Base-by-base conservation (phyloP, 1,140 invertebrate species). In the Lethrus apterus region DNA sequence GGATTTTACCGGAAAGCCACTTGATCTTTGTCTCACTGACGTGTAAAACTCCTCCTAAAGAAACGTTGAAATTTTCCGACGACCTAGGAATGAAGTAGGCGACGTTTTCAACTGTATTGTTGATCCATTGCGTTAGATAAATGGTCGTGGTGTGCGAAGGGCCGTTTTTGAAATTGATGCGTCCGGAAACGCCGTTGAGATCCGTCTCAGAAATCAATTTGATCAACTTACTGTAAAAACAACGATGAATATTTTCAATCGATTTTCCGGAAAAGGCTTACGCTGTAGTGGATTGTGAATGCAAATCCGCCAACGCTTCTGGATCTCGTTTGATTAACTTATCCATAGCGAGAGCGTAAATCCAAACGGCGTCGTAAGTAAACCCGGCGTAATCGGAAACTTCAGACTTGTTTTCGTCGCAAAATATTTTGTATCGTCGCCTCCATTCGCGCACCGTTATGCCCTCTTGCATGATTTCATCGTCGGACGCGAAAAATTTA, bases 331-430 rank as follows among this genome's bases (percentile, higher is more conserved):
- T 75, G 0, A 83, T 58, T 0, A 89, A 64, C 50, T 74, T 70
- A 54, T 86, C 76, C 13, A 86, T 63, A 1, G 84, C 86, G 11
- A 78, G 68, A 4, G 84, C 88, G 62, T 86, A 90, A 1, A 79
- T 79, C 88, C 88, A 91, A 31, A 89, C 81, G 0, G 86, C 87
- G 68, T 92, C 88, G 62, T 91, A 91, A 0, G 78, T 76, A 56
- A 82, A 90, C 1, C 84, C 83, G 5, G 80, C 84, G 65, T 86
- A 90, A 35, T 76, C 68, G 19, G 73, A 76, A 14, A 69, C 62
- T 44, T 36, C 23, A 18, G 24, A 19, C 11, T 15, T 40, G 8
- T 4, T 31, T 29, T 24, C 4, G 17, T 33, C n/a, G 29, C 30
- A 17, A 41, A 40, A 17, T 26, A 29, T n/a, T 51, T 26, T 21